Percentiles rank a stretch among this genome's conserved stretches.
phyloP scores from a whole-genome alignment of 2,113 vertebrate genomes.

The Protomyctophum bolini region DNA sequence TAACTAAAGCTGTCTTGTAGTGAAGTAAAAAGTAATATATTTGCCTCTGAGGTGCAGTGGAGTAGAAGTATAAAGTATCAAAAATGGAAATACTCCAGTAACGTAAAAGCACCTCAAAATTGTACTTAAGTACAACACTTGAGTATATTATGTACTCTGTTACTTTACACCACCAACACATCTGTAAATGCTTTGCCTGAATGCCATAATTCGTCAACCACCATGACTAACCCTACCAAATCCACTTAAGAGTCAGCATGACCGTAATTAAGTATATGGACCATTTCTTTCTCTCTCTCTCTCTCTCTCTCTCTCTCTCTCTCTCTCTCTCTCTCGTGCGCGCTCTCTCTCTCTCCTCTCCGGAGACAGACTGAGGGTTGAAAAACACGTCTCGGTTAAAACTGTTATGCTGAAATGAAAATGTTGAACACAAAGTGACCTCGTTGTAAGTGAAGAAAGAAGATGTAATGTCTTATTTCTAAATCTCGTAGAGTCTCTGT shows the following conservation, averaged over 20 bases:
- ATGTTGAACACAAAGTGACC: slow-evolving; percentile 10
- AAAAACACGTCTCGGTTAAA: slow-evolving; percentile 4
- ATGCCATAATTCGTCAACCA: slow-evolving; percentile 45
- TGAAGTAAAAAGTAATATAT: too few species aligned
- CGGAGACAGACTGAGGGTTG: neutral
- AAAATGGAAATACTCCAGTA: too few species aligned
- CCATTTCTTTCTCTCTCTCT: neutral
- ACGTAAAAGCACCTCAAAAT: too few species aligned
- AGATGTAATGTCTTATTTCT: neutral
- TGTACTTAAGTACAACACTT: too few species aligned
- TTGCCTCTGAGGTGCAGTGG: too few species aligned
- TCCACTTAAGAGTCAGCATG: slow-evolving; percentile 49
- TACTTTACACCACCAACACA: slow-evolving; percentile 29
- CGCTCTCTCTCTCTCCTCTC: too few species aligned
- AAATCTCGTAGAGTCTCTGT: slow-evolving; percentile 14
- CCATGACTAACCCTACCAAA: slow-evolving; percentile 57
- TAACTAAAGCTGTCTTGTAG: too few species aligned
- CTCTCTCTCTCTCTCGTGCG: too few species aligned
- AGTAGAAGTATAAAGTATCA: too few species aligned
- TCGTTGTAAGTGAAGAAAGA: neutral
- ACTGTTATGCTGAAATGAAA: neutral
- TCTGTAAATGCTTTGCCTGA: slow-evolving; percentile 62
- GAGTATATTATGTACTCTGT: too few species aligned
- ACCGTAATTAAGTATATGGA: slow-evolving; percentile 19
- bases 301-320: neutral